A percentile compares a stretch with the other conserved stretches of the same genome.
Conservation (phyloP, 1,140 invertebrate genomes). For the Yoshiicerus persimilis region DNA sequence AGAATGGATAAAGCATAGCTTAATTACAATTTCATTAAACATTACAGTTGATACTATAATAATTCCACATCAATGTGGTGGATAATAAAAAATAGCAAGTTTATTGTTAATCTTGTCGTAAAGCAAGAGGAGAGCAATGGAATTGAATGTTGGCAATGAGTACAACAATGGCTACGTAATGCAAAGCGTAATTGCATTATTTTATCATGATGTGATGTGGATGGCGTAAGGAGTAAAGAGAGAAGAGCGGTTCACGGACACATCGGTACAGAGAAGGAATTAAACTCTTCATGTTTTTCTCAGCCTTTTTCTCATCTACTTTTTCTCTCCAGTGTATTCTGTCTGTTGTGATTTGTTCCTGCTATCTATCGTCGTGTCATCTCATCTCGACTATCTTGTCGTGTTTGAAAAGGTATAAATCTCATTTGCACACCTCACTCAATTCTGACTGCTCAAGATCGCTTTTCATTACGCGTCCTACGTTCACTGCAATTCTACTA, state of each 20-base stretch:
- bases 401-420: neutral
- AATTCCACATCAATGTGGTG: too few species aligned
- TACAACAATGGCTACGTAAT: neutral
- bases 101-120: neutral
- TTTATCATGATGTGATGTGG: too few species aligned
- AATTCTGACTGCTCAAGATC: neutral
- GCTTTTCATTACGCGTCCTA: neutral
- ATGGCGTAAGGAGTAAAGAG: too few species aligned
- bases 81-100: neutral
- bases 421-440: neutral
- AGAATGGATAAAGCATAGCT: too few species aligned
- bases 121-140: neutral
- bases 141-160: neutral
- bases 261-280: neutral
- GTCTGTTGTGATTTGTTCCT: neutral
- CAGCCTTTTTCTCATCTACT: neutral
- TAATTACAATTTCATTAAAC: too few species aligned
- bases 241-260: neutral
- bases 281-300: neutral
- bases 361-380: neutral
- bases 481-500: neutral
- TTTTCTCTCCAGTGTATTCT: neutral
- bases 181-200: too few species aligned
- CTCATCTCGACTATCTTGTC: neutral
- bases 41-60: too few species aligned